Evolutionary conservation across 2,888 invertebrate genomes (phyloP).

Genomic region (Tinea trinotella): DNA sequence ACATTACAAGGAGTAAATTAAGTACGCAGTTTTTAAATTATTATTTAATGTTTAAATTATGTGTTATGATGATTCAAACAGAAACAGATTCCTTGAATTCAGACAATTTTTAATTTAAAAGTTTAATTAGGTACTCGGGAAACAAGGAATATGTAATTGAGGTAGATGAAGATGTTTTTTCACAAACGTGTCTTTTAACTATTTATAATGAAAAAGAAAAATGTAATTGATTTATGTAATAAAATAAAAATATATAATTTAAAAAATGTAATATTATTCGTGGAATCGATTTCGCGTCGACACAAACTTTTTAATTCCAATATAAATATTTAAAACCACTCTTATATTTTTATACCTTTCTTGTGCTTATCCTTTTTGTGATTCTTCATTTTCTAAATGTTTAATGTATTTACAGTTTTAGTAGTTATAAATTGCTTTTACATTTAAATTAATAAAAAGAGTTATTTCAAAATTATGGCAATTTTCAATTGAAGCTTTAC

Average conservation of each 20-base stretch:
- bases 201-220: neutral
- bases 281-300: slow-evolving; percentile 10
- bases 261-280: neutral
- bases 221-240: neutral
- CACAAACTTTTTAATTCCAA: neutral
- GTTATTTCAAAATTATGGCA: too few species aligned
- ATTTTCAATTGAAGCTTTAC: too few species aligned
- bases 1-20: slow-evolving; percentile 70
- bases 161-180: neutral
- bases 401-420: neutral
- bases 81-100: neutral
- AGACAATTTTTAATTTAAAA: too few species aligned
- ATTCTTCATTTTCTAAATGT: neutral
- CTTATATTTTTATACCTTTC: neutral
- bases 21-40: slow-evolving; percentile 28
- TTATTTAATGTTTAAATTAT: neutral
- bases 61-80: too few species aligned
- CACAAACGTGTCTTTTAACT: neutral
- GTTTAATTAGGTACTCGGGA: neutral
- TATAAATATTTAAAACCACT: neutral
- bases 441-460: too few species aligned
- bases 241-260: neutral
- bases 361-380: neutral
- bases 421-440: neutral
- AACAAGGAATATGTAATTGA: neutral